Conservation (phyloP, 1,140 invertebrate genomes). For the Anthonomus grandis region DNA sequence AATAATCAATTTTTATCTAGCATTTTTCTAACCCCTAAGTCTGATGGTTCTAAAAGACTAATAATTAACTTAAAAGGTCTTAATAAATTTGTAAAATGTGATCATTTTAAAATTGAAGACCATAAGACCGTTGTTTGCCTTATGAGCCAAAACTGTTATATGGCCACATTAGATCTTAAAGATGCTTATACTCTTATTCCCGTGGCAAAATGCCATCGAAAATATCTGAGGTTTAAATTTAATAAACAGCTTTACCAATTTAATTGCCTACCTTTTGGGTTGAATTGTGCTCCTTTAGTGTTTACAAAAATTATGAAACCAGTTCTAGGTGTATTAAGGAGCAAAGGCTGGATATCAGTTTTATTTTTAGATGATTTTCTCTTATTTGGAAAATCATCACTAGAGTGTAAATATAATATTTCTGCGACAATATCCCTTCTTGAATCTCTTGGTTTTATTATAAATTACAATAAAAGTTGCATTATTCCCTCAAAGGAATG, state of each 20-base stretch:
- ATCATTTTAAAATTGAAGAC: slow-evolving; percentile 25
- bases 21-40: no score
- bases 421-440: slow-evolving; percentile 19
- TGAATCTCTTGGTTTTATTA: slow-evolving; percentile 32
- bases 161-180: slow-evolving; percentile 1
- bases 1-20: no score
- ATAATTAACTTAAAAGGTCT: slow-evolving; percentile 4
- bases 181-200: slow-evolving; percentile 32
- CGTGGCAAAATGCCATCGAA: slow-evolving; percentile 23
- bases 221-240: slow-evolving; percentile 37
- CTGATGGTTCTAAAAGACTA: no score
- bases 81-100: background rate
- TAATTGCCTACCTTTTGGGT: slow-evolving; percentile 24
- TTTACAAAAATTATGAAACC: slow-evolving; percentile 38
- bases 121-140: slow-evolving; percentile 7
- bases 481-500: slow-evolving; percentile 17
- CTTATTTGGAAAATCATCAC: background rate
- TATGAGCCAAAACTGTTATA: background rate
- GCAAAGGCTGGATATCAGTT: slow-evolving; percentile 1
- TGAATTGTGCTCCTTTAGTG: slow-evolving; percentile 17
- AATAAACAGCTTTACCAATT: slow-evolving; percentile 29
- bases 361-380: slow-evolving; percentile 16
- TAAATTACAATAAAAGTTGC: slow-evolving; percentile 27
- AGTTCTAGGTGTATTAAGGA: slow-evolving; percentile 23
- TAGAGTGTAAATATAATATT: slow-evolving; percentile 14